phyloP scores from a whole-genome alignment of 1,140 invertebrate genomes.

The Drosophila setifemur region DNA sequence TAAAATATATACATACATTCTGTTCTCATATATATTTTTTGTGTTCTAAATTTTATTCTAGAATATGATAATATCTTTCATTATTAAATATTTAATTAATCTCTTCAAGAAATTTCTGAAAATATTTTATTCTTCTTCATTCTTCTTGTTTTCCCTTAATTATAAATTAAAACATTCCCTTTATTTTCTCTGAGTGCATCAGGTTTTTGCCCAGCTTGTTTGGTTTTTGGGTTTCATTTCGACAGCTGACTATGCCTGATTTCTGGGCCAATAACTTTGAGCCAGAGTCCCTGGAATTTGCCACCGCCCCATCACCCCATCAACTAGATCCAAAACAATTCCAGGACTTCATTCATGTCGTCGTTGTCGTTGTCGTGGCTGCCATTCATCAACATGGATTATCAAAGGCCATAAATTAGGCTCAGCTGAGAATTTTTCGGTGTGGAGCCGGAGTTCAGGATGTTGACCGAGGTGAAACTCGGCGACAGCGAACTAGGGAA shows the following conservation, averaged over 20 bases:
- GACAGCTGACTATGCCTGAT: constrained; percentile 28
- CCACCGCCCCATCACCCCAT: neutral
- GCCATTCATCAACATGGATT: constrained; percentile 76
- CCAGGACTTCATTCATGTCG: constrained; percentile 47
- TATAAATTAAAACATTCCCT: no score
- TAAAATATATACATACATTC: no score
- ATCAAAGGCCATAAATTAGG: constrained; percentile 74
- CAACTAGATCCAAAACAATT: constrained; percentile 13
- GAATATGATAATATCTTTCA: no score
- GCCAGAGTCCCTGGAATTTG: neutral
- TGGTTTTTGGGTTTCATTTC: constrained; percentile 19
- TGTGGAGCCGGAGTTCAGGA: constrained; percentile 12
- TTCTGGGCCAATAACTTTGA: constrained; percentile 39
- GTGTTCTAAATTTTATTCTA: no score
- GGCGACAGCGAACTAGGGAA: neutral
- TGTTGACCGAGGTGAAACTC: constrained; percentile 17
- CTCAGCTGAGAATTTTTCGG: constrained; percentile 27
- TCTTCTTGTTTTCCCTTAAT: neutral
- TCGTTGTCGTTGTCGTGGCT: constrained; percentile 4
- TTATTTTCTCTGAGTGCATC: neutral
- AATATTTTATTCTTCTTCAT: no score
- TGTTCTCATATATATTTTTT: no score
- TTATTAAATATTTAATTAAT: no score
- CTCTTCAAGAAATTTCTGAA: no score
- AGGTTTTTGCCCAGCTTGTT: constrained; percentile 1